Evolutionary conservation across 2,888 invertebrate genomes (phyloP), one percentile per base, ranked within the genome.

Genomic region (Netelia virgata): DNA sequence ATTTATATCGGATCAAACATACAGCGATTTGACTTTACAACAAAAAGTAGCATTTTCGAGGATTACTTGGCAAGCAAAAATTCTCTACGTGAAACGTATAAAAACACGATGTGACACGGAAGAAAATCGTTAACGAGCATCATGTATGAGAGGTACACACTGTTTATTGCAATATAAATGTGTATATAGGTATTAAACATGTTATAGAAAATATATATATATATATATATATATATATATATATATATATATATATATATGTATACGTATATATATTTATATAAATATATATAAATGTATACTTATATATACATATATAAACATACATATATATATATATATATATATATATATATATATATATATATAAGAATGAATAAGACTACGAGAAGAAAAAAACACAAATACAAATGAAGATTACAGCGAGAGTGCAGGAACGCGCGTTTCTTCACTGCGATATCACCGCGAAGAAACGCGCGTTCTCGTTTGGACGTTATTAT

Each of bases 141-240:
- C 63, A 75, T 84, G 86, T 84, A 85, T 84, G 86, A 84, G 86
- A 85, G 85, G 85, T 87, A 89, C 88, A 90, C 88, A 90, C 88
- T 88, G 90, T 92, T 93, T 92, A 92, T 90, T 91, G 92, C 92
- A 93, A 92, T 93, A 93, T 93, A 93, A 93, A 92, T 93, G 93
- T 93, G 92, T 93, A 93, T 92, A 93, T 93, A 93, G 91, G 86
- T 84, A 89, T 83, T 89, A 90, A 36, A 89, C 85, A 90, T 90
- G 89, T 91, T 90, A 90, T 88, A 91, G 87, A 88, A 87, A 53
- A 76, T 55, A 64, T 23, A 66, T 16, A 68, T 50, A 61, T 28
- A 89, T 87, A 87, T 88, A 87, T 86, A 88, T 87, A 86, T 86
- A 82, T 83, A 75, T 68, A 69, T 70, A 66, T 70, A 75, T 69